Percentiles rank a stretch among this genome's conserved stretches.
These are phyloP conservation scores for Drosophila kanapiae DNA, from an alignment of 1,140 invertebrate genomes.

Conservation along the genomic window DNA sequence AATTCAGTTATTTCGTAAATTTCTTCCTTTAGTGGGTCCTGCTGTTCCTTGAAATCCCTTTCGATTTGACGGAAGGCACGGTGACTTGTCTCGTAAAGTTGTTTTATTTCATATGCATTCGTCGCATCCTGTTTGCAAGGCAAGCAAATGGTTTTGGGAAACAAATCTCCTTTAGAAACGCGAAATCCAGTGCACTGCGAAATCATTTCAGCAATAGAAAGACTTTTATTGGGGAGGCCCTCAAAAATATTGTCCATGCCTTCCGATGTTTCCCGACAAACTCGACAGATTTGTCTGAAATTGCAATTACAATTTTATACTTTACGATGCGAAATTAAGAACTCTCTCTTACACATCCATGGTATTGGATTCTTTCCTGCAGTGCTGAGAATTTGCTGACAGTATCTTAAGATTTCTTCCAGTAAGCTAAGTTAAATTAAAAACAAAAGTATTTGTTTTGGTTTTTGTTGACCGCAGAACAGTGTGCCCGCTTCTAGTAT, in stretches of 20 bases:
- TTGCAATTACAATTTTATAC: background rate
- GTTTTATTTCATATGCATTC: background rate
- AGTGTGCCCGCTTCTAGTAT: background rate
- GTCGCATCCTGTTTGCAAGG: slow-evolving; percentile 1
- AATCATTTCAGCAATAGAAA: slow-evolving; percentile 5
- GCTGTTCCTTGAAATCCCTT: background rate
- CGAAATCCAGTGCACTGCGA: background rate
- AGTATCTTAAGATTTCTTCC: too few species aligned
- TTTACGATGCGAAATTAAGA: too few species aligned
- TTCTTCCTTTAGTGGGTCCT: background rate
- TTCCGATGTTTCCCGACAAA: background rate
- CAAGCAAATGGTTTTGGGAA: background rate
- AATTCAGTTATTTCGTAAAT: background rate
- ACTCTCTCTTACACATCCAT: background rate
- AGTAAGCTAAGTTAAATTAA: too few species aligned
- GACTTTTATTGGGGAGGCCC: background rate
- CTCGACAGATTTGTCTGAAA: slow-evolving; percentile 4
- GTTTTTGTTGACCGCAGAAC: background rate
- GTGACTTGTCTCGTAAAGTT: slow-evolving; percentile 3
- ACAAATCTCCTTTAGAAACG: background rate
- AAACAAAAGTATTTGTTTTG: background rate
- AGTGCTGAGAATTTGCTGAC: too few species aligned
- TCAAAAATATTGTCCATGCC: background rate
- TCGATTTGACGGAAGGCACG: background rate
- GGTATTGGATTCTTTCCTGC: background rate